Percentiles rank a stretch among this genome's conserved stretches.
phyloP scores from a whole-genome alignment of 2,113 vertebrate genomes.

The Eulacestoma nigropectus region DNA sequence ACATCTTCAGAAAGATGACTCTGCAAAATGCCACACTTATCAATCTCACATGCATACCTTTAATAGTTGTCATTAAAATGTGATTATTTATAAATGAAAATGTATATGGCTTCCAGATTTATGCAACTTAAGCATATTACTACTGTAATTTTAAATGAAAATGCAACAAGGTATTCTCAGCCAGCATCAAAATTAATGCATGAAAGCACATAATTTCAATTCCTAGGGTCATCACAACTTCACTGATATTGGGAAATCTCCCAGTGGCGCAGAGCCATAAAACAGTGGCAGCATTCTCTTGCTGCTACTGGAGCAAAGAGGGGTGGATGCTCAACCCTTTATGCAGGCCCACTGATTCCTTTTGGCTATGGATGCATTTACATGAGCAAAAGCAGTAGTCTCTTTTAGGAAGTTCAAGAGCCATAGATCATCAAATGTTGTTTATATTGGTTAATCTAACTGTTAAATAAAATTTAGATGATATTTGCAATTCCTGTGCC shows the following conservation, averaged over 20 bases:
- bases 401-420: background rate
- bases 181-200: background rate
- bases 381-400: background rate
- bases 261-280: background rate
- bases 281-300: background rate
- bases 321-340: background rate
- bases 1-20: background rate
- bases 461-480: no score
- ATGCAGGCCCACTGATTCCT: rapidly evolving
- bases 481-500: background rate
- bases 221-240: background rate
- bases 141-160: background rate
- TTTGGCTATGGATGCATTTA: background rate
- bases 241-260: background rate
- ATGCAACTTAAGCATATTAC: background rate
- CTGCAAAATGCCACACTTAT: background rate
- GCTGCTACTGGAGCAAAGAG: background rate
- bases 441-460: background rate
- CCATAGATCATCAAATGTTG: background rate
- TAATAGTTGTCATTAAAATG: background rate
- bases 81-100: background rate
- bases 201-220: background rate
- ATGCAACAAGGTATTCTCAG: background rate
- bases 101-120: background rate
- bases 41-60: background rate